Base-by-base conservation (phyloP, 30 jellyfish, hydroid and myxozoan genomes). In the Chironex yamaguchii region DNA sequence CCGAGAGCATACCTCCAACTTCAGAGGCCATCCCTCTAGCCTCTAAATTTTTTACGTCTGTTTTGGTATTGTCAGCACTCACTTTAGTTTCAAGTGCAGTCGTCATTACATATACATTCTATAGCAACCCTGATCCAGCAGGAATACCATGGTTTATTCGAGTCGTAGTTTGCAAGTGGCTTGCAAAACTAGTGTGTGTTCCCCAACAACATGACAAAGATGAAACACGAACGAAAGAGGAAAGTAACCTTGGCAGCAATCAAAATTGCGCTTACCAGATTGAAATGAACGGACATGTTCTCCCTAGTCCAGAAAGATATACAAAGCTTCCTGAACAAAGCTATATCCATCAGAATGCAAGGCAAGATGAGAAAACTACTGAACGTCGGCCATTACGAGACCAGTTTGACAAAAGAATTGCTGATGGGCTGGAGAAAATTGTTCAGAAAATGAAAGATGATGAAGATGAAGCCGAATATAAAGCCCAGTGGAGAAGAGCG, bases 401-500 rank as follows among this genome's bases (percentile, higher is more conserved):
- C 53, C 26, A 22, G 13, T 79, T 85, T 54, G 89, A 74, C 22
- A 64, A 30, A 29, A 82, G 74, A 68, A 77, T 85, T 22, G 95
- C 79, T 24, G 81, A 77, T 13, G 95, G 95, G 26, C 49, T 85
- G 85, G 49, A 28, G 13, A 66, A 85, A 66, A 74, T 85, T 22
- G 89, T 73, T n/a, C 33, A 81, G 2, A 80, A 58, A 11, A 85
- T 85, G 1, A 25, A 32, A 34, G 65, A 74, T 77, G 35, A 73
- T 4, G 84, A 62, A 75, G 67, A 24, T 35, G 88, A 75, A 85
- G 85, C 35, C 27, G 95, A 85, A 17, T 82, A 71, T 25, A 85
- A 48, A 66, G 89, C 83, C 20, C 89, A 85, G 51, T 85, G 95
- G 95, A 36, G 95, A 32, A n/a, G 85, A 49, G 95, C 95, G 0